Evolutionary conservation across 2,888 invertebrate species (phyloP).

Genomic region (Kuschelorhynchus macadamiae): DNA sequence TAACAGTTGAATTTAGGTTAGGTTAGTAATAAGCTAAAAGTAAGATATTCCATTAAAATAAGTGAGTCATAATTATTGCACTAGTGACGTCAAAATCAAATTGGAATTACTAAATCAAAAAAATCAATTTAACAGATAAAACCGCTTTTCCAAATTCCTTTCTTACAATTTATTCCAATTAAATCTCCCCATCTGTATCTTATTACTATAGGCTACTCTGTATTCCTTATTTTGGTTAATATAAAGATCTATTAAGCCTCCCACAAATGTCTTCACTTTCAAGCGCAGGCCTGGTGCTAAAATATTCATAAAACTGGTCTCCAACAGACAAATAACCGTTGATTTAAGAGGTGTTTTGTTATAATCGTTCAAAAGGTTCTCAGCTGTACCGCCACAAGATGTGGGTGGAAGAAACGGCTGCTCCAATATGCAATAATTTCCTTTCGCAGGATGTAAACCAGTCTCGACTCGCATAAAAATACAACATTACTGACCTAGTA

Average conservation of each 20-base stretch:
- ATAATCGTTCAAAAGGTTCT: constrained; percentile 35
- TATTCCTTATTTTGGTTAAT: constrained; percentile 23
- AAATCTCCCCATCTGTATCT: no score
- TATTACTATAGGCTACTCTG: no score
- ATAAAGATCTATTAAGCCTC: constrained; percentile 33
- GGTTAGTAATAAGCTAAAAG: no score
- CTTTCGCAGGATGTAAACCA: not conserved
- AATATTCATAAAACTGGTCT: constrained; percentile 43
- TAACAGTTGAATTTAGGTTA: no score
- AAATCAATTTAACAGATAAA: no score
- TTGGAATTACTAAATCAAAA: no score
- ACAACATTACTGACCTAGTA: not conserved
- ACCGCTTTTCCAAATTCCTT: no score
- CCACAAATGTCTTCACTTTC: constrained; percentile 43
- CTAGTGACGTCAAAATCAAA: no score
- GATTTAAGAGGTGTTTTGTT: constrained; percentile 47
- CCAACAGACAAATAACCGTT: constrained; percentile 40
- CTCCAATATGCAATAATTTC: constrained; percentile 39
- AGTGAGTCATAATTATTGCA: no score
- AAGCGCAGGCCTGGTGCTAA: constrained; percentile 34
- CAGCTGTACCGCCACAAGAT: constrained; percentile 23
- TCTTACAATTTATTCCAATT: no score
- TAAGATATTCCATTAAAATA: no score
- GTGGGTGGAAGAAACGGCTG: constrained; percentile 34
- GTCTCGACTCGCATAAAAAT: not conserved